These are phyloP conservation scores for Tetrao urogallus DNA, from an alignment of 2,113 vertebrate genomes.

Conservation along the genomic window DNA sequence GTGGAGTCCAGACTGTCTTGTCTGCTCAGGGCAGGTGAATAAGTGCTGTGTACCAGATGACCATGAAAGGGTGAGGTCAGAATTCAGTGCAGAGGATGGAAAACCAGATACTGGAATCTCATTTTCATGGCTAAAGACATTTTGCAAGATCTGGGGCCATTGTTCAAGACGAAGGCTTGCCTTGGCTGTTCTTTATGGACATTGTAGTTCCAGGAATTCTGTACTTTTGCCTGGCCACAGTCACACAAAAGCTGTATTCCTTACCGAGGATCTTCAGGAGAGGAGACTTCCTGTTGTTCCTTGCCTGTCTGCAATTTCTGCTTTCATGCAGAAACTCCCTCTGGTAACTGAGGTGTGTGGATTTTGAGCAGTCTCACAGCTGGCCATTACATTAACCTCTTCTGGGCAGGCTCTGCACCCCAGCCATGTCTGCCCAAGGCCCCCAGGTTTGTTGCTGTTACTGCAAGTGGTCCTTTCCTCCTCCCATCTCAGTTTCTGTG, in stretches of 20 bases:
- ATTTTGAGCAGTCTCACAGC: neutral
- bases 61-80: neutral
- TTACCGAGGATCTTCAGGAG: neutral
- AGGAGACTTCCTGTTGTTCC: neutral
- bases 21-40: neutral
- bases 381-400: fast-evolving
- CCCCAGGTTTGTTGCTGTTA: fast-evolving
- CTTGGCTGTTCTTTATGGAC: neutral
- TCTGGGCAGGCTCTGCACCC: neutral
- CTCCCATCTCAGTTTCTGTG: neutral
- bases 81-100: fast-evolving
- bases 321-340: neutral
- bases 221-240: neutral
- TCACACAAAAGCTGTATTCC: neutral
- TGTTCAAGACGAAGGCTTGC: neutral
- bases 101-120: neutral
- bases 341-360: neutral
- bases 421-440: fast-evolving
- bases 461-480: neutral
- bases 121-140: neutral
- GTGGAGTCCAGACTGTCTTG: fast-evolving
- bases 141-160: neutral
- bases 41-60: neutral
- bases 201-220: neutral
- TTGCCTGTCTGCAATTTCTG: neutral